These are phyloP conservation scores for Andrena marginata DNA, from an alignment of 2,888 invertebrate genomes.

Conservation along the genomic window DNA sequence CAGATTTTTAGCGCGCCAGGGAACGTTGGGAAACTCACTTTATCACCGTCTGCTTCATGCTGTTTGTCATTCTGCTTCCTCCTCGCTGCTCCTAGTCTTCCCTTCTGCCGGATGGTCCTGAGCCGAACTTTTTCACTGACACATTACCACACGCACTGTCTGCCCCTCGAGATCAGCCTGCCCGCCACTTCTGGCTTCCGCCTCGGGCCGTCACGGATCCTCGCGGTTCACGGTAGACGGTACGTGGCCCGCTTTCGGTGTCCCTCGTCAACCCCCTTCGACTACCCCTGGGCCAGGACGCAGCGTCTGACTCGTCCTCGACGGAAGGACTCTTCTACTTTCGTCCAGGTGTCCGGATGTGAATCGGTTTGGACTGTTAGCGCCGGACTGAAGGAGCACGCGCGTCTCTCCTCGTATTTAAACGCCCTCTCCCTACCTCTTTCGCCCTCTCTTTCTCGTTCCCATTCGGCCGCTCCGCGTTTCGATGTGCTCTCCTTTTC, in stretches of 20 bases:
- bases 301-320: conserved; percentile 35
- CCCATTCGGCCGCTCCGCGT: conserved; percentile 51
- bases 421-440: conserved; percentile 82
- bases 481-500: conserved; percentile 56
- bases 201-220: conserved; percentile 23
- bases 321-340: conserved; percentile 46
- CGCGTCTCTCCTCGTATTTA: conserved; percentile 83
- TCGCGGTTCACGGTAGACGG: conserved; percentile 2
- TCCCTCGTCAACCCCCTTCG: not conserved
- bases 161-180: conserved; percentile 1
- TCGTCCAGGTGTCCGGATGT: conserved; percentile 68
- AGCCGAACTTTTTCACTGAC: conserved; percentile 61
- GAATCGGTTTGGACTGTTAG: conserved; percentile 82
- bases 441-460: conserved; percentile 64
- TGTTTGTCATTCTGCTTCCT: conserved; percentile 84
- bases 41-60: conserved; percentile 87
- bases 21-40: conserved; percentile 84
- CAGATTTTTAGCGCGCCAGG: not conserved
- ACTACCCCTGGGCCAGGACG: not conserved
- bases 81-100: conserved; percentile 7
- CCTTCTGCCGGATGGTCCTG: not conserved
- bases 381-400: conserved; percentile 84
- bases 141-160: conserved; percentile 70
- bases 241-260: not conserved
- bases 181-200: conserved; percentile 2